A percentile compares a stretch with the other conserved stretches of the same genome.
These are phyloP conservation scores for Coptodon rendalli DNA, from an alignment of 2,113 vertebrate species.

Conservation along the genomic window DNA sequence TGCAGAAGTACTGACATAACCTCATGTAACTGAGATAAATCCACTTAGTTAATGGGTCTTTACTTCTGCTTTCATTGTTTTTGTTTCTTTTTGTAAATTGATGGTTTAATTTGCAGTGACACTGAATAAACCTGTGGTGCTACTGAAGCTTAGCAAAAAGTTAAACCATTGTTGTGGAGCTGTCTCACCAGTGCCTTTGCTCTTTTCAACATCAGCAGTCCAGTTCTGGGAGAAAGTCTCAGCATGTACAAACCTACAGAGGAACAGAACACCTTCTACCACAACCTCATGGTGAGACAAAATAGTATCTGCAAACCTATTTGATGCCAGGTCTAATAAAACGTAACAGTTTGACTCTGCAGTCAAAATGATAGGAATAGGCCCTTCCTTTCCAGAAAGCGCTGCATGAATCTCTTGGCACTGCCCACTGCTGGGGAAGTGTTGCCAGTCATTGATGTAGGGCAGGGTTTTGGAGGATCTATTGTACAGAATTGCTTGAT, in stretches of 20 bases:
- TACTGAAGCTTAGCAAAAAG: background rate
- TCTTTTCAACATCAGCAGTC: constrained; percentile 19
- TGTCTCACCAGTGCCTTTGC: background rate
- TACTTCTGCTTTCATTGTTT: background rate
- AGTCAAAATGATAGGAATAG: background rate
- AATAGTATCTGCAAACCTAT: background rate
- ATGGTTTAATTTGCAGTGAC: background rate
- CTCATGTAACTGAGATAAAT: background rate
- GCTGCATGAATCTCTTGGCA: background rate
- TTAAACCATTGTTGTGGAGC: background rate
- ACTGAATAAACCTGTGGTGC: background rate
- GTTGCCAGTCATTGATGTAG: background rate
- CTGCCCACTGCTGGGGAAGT: background rate
- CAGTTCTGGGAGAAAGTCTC: constrained; percentile 64
- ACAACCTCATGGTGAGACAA: constrained; percentile 45
- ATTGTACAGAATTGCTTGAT: background rate
- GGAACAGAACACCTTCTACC: constrained; percentile 46
- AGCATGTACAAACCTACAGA: constrained; percentile 58
- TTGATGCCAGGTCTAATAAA: background rate
- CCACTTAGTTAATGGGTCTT: background rate
- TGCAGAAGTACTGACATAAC: background rate
- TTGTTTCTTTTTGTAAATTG: background rate
- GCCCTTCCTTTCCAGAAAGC: background rate
- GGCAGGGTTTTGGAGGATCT: background rate
- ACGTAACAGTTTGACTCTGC: background rate